Evolutionary conservation across 2,797 vertebrate genomes (phyloP).

Genomic region (Phataginus tetradactyla): DNA sequence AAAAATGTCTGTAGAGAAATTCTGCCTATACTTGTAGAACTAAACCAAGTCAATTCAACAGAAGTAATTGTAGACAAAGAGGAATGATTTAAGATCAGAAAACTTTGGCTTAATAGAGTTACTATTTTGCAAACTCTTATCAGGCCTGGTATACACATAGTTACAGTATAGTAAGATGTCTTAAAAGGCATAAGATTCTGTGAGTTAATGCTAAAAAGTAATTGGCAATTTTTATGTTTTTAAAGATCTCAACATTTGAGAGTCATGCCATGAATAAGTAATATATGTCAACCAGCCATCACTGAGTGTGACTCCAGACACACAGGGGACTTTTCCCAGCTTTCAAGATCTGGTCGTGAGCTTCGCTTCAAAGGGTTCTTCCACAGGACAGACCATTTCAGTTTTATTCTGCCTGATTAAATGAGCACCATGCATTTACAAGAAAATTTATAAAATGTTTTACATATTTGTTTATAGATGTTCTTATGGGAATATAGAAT

Average conservation of each 20-base stretch:
- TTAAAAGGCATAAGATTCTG: background rate
- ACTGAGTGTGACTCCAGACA: background rate
- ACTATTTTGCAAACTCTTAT: background rate
- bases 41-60: background rate
- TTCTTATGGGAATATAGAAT: background rate
- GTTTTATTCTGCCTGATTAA: background rate
- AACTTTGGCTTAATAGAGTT: background rate
- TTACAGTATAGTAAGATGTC: background rate
- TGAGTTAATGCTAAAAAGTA: background rate
- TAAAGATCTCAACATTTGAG: background rate
- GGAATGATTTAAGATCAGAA: background rate
- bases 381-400: background rate
- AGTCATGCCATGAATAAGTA: background rate
- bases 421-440: background rate
- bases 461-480: background rate
- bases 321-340: background rate
- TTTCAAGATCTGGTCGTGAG: background rate
- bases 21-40: background rate
- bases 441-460: background rate
- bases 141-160: background rate
- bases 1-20: background rate
- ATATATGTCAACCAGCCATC: background rate
- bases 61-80: background rate
- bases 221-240: background rate
- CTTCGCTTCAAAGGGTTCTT: background rate